Base-by-base conservation (phyloP, 2,888 invertebrate species). In the Acrocera orbiculus region DNA sequence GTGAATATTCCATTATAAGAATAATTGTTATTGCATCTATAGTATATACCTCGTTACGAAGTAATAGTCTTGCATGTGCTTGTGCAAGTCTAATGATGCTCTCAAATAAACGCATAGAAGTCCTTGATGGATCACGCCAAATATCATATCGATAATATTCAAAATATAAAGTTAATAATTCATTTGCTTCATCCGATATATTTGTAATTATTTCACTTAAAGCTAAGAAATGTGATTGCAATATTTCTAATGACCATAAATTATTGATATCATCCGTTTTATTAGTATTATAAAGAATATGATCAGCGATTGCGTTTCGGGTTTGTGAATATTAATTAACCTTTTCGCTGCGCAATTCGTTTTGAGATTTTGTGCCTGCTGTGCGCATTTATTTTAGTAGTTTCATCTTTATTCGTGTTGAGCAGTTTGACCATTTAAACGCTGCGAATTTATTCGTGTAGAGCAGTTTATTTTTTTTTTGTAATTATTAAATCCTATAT, bases 41-140 rank as follows among this genome's bases (percentile, higher is more conserved):
- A 1, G 81, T 65, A 40, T 71, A 58, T 30, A 87, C 83, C 42
- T 69, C 64, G 3, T 67, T 59, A 38, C 80, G 69, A 47, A 71
- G 79, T 82, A 89, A 80, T 16, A 90, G 62, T 22, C 78, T 67
- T 15, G 89, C 87, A 56, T 92, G 90, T 2, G 85, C 87, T 65
- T 81, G 79, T 5, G 81, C 76, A 49, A 83, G 64, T 75, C 89
- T 73, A 16, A 86, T 73, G 51, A 89, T 69, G 56, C 87, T 87
- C 52, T 90, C 87, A 37, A 89, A 61, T 51, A 89, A 69, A 42
- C 90, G 65, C 30, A 87, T 80, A 2, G 89, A 87, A 2, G 85
- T 87, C 33, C 87, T 65, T 1, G 85, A 77, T 37, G 76, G 73
- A 55, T 77, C 80, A 43, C 81, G 65, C 27, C 63, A 54, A 38